Percentiles rank a stretch among this genome's conserved stretches.
Evolutionary conservation across 2,888 invertebrate genomes (phyloP).

Genomic region (Athalia rosae): DNA sequence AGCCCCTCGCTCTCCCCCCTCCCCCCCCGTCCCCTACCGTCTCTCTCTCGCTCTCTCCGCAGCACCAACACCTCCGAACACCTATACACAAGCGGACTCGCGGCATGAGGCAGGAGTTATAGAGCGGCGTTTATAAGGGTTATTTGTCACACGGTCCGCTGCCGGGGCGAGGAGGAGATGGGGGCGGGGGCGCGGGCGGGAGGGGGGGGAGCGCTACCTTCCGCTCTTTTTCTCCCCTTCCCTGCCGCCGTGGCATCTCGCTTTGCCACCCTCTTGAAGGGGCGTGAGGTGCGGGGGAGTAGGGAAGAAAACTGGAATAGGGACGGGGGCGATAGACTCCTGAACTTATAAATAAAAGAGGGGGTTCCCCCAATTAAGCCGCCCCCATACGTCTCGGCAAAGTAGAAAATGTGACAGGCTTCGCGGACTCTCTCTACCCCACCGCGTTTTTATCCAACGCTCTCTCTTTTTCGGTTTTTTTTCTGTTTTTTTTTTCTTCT

Average conservation of each 20-base stretch:
- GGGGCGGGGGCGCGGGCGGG: conserved; percentile 48
- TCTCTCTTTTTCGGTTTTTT: conserved; percentile 35
- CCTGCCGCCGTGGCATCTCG: conserved; percentile 46
- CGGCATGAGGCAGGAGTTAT: conserved; percentile 56
- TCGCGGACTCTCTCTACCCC: conserved; percentile 54
- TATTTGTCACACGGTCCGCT: conserved; percentile 68
- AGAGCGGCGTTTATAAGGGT: conserved; percentile 71
- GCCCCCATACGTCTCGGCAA: conserved; percentile 68
- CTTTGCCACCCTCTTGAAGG: conserved; percentile 37
- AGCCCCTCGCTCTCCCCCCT: not conserved
- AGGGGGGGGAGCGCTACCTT: conserved; percentile 42
- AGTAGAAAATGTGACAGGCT: conserved; percentile 70
- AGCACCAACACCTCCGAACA: conserved; percentile 6
- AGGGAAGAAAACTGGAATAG: no score
- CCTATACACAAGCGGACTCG: conserved; percentile 41
- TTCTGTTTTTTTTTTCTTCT: conserved; percentile 34
- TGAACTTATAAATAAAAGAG: conserved; percentile 71
- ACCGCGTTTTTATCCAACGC: conserved; percentile 46
- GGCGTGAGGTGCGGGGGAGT: conserved; percentile 44
- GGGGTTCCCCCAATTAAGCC: conserved; percentile 69
- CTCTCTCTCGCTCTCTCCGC: not conserved
- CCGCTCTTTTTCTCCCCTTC: not conserved
- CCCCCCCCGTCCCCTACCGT: conserved; percentile 5
- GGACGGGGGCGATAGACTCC: conserved; percentile 64
- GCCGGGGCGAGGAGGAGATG: conserved; percentile 47